phyloP scores from a whole-genome alignment of 2,888 invertebrate species.

The Drosophila niveifrons region DNA sequence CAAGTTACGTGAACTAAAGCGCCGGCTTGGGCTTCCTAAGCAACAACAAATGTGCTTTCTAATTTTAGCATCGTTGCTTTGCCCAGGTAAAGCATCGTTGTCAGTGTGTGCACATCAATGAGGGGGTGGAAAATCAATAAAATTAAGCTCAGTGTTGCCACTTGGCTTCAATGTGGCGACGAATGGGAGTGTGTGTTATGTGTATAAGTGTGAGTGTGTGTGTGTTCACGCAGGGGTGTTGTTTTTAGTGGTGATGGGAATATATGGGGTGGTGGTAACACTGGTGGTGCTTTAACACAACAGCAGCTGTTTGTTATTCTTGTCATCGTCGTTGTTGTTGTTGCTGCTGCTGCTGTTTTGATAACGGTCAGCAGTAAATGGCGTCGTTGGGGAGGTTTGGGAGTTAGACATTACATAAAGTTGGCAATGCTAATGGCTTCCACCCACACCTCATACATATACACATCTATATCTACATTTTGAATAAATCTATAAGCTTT shows the following conservation, averaged over 20 bases:
- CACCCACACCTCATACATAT: constrained; percentile 41
- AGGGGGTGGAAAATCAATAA: constrained; percentile 73
- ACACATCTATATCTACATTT: constrained; percentile 25
- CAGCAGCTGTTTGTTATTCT: constrained; percentile 59
- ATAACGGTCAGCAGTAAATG: constrained; percentile 66
- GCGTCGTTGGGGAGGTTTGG: constrained; percentile 32
- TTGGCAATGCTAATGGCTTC: constrained; percentile 41
- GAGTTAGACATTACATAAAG: constrained; percentile 63
- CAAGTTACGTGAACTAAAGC: constrained; percentile 51
- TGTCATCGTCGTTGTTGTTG: constrained; percentile 6
- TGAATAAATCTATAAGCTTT: constrained; percentile 31
- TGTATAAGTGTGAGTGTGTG: constrained; percentile 24
- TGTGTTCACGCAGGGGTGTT: constrained; percentile 39
- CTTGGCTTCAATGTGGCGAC: constrained; percentile 44
- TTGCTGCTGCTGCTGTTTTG: constrained; percentile 46
- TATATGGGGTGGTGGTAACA: constrained; percentile 21
- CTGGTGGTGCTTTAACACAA: constrained; percentile 59
- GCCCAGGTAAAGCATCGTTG: constrained; percentile 48
- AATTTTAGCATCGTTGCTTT: constrained; percentile 57
- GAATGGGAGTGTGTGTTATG: constrained; percentile 6
- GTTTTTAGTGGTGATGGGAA: constrained; percentile 24
- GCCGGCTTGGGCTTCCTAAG: constrained; percentile 48
- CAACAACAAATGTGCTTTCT: constrained; percentile 45
- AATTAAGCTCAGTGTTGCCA: constrained; percentile 72
- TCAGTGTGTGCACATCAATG: constrained; percentile 4